These are phyloP conservation scores for Melanargia galathea DNA, from an alignment of 2,888 invertebrate species.

Conservation along the genomic window DNA sequence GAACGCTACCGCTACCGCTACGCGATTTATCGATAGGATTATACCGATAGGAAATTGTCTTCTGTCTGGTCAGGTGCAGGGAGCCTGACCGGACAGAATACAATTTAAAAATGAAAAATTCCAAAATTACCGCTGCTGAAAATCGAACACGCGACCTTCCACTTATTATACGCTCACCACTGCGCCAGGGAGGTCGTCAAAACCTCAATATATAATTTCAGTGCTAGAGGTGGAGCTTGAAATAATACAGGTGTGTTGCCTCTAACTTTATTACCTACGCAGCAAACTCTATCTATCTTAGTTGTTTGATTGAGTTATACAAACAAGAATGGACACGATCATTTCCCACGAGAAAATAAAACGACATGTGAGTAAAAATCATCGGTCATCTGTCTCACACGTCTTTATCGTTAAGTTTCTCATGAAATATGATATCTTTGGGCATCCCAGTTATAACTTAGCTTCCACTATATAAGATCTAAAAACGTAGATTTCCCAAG, in stretches of 20 bases:
- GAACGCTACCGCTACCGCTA: too few species aligned
- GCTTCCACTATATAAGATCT: not conserved
- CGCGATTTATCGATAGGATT: too few species aligned
- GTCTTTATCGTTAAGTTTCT: constrained; percentile 27
- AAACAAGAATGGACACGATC: constrained; percentile 6
- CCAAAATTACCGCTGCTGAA: too few species aligned
- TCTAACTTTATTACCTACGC: not conserved
- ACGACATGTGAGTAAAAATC: constrained; percentile 24
- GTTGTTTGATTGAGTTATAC: not conserved
- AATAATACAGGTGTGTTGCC: not conserved
- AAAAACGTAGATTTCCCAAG: constrained; percentile 7
- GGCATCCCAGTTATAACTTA: not conserved
- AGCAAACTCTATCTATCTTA: not conserved
- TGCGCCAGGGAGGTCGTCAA: too few species aligned
- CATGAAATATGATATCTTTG: constrained; percentile 25
- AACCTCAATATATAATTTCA: too few species aligned
- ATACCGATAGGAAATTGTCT: too few species aligned
- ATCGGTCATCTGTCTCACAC: constrained; percentile 29
- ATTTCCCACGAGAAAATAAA: constrained; percentile 16
- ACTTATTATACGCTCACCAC: too few species aligned
- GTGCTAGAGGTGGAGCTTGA: not conserved
- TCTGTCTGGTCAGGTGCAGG: too few species aligned
- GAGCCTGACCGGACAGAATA: too few species aligned
- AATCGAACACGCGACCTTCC: too few species aligned
- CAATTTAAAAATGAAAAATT: too few species aligned